Percentiles rank a stretch among this genome's conserved stretches.
phyloP scores from a whole-genome alignment of 23 tunicate species.

The Trididemnum miniatum region DNA sequence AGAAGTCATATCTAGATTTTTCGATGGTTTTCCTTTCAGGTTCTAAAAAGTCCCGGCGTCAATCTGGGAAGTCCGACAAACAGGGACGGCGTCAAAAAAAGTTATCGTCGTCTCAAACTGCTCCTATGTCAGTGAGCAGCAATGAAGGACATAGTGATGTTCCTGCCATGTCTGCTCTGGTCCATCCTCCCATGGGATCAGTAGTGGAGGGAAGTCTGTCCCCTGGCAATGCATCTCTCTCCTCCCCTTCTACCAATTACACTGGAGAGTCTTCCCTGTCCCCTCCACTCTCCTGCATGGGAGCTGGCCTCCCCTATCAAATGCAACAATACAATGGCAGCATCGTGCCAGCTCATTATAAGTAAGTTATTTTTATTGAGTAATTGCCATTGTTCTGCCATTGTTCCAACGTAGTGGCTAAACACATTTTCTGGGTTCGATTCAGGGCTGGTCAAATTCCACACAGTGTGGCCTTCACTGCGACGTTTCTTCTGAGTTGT shows the following conservation, averaged over 20 bases:
- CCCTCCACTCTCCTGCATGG: constrained; percentile 48
- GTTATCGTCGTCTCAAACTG: constrained; percentile 25
- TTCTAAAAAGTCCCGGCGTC: constrained; percentile 17
- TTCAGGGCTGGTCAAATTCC: too few species aligned
- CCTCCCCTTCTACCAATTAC: constrained; percentile 76
- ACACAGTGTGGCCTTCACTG: too few species aligned
- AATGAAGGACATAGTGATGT: constrained; percentile 23
- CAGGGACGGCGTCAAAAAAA: constrained; percentile 55
- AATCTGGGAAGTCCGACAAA: constrained; percentile 58
- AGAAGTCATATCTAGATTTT: too few species aligned
- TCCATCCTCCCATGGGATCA: constrained; percentile 36
- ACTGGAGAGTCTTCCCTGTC: constrained; percentile 67
- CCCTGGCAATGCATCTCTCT: constrained; percentile 62
- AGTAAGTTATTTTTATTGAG: neutral
- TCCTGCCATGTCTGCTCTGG: constrained; percentile 40
- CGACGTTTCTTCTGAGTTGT: too few species aligned
- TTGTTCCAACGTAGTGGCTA: too few species aligned
- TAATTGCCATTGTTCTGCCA: neutral
- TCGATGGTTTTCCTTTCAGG: too few species aligned
- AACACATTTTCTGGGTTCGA: too few species aligned
- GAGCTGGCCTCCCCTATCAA: constrained; percentile 15
- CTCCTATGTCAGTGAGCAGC: constrained; percentile 18
- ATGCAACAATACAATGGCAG: constrained; percentile 20
- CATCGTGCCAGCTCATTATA: constrained; percentile 6
- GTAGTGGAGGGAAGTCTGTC: constrained; percentile 48